Evolutionary conservation across 2,113 vertebrate genomes (phyloP).

Genomic region (Jacana jacana): DNA sequence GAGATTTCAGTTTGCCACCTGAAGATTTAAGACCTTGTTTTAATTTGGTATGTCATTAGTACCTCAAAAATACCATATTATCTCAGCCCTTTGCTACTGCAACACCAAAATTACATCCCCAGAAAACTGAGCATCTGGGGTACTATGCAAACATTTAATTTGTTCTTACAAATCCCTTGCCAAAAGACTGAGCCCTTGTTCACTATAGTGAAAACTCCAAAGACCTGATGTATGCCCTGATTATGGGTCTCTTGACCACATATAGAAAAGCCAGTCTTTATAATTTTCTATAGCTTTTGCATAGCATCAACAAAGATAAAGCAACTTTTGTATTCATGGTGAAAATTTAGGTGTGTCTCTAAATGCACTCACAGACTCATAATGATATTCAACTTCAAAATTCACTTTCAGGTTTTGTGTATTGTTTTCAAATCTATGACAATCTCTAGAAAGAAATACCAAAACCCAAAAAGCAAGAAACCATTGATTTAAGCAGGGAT

Average conservation of each 20-base stretch:
- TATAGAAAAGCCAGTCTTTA: not conserved
- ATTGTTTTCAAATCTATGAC: not conserved
- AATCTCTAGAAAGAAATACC: not conserved
- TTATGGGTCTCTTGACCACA: not conserved
- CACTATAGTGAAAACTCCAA: not conserved
- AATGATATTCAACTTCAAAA: not conserved
- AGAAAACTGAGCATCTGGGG: accelerated
- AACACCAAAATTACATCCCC: not conserved
- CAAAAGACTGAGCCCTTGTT: not conserved
- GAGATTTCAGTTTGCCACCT: not conserved
- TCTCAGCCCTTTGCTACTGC: not conserved
- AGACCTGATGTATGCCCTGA: not conserved
- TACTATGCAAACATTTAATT: not conserved
- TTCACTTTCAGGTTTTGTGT: not conserved
- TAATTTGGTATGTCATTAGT: not conserved
- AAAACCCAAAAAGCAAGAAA: not conserved
- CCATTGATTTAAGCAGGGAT: not conserved
- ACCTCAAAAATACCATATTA: not conserved
- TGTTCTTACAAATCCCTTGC: not conserved
- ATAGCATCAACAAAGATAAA: not conserved
- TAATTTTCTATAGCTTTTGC: not conserved
- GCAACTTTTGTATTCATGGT: not conserved
- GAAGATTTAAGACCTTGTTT: not conserved
- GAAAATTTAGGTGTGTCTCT: not conserved
- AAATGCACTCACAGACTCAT: not conserved